Evolutionary conservation across 2,888 invertebrate species (phyloP).

Genomic region (Sipha maydis): DNA sequence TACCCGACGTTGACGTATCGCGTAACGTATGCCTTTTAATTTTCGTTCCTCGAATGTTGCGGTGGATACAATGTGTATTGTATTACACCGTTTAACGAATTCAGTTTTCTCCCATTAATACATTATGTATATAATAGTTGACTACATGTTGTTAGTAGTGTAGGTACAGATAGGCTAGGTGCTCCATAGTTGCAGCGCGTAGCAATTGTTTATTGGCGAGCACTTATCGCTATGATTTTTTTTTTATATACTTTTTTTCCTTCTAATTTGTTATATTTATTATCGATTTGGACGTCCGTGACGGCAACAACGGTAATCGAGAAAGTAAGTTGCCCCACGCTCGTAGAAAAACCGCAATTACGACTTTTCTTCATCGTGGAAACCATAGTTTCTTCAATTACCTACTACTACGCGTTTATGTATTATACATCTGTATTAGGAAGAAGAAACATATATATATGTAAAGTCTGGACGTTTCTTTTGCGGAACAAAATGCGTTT

Average conservation of each 20-base stretch:
- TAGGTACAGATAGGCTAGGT: not conserved
- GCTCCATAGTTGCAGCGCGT: not conserved
- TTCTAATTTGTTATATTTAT: constrained; percentile 44
- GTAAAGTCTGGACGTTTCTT: not conserved
- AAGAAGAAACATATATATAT: not conserved
- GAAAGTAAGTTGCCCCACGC: constrained; percentile 45
- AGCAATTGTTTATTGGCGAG: constrained; percentile 18
- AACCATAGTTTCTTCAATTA: constrained; percentile 27
- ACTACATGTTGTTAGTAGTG: not conserved
- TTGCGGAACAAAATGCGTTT: constrained; percentile 45
- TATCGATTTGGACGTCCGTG: constrained; percentile 57
- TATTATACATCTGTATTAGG: not conserved
- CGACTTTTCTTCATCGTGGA: constrained; percentile 36
- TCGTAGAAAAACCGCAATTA: constrained; percentile 52
- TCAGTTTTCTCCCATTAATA: not conserved
- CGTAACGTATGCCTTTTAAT: not conserved
- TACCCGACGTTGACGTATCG: no score
- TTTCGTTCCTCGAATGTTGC: not conserved
- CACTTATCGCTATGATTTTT: not conserved
- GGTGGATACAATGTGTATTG: not conserved
- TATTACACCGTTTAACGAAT: not conserved
- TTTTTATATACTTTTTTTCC: not conserved
- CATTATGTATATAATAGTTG: not conserved
- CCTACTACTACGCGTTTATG: not conserved
- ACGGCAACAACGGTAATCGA: constrained; percentile 56